Evolutionary conservation across 2,797 vertebrate genomes (phyloP).

Genomic region (Aplochiton taeniatus): DNA sequence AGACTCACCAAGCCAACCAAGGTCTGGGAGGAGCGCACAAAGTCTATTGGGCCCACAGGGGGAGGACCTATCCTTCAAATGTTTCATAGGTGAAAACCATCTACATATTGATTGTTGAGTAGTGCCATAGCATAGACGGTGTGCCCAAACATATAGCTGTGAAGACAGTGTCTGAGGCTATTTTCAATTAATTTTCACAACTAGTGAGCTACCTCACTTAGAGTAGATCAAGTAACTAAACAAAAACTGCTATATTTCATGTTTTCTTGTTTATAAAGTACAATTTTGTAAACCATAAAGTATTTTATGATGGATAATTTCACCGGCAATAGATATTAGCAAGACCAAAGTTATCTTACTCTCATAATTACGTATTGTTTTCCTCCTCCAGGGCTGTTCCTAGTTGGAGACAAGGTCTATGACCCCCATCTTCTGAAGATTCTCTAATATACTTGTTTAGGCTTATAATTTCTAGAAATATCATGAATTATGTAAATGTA

Average conservation of each 20-base stretch:
- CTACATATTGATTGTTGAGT: too few relatives aligned
- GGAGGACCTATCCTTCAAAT: constrained; percentile 61
- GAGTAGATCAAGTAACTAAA: too few relatives aligned
- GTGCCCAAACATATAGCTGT: too few relatives aligned
- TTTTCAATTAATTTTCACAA: too few relatives aligned
- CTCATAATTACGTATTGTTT: constrained; percentile 10
- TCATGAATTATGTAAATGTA: background rate
- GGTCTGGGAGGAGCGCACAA: constrained; percentile 79
- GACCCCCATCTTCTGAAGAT: constrained; percentile 31
- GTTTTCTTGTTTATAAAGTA: too few relatives aligned
- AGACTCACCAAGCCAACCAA: constrained; percentile 76
- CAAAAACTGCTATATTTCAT: too few relatives aligned
- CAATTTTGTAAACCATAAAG: too few relatives aligned
- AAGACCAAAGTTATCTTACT: constrained; percentile 14
- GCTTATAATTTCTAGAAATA: background rate
- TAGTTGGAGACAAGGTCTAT: constrained; percentile 83
- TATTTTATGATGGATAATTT: too few relatives aligned
- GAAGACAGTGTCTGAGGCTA: too few relatives aligned
- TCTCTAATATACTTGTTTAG: background rate
- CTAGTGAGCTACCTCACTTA: too few relatives aligned
- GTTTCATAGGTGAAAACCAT: constrained; percentile 74
- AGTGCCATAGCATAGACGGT: too few relatives aligned
- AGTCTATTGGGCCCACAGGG: constrained; percentile 67
- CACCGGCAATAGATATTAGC: background rate
- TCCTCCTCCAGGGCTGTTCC: constrained; percentile 79